These are phyloP conservation scores for Gryllus bimaculatus DNA, from an alignment of 1,140 invertebrate species.

Conservation along the genomic window DNA sequence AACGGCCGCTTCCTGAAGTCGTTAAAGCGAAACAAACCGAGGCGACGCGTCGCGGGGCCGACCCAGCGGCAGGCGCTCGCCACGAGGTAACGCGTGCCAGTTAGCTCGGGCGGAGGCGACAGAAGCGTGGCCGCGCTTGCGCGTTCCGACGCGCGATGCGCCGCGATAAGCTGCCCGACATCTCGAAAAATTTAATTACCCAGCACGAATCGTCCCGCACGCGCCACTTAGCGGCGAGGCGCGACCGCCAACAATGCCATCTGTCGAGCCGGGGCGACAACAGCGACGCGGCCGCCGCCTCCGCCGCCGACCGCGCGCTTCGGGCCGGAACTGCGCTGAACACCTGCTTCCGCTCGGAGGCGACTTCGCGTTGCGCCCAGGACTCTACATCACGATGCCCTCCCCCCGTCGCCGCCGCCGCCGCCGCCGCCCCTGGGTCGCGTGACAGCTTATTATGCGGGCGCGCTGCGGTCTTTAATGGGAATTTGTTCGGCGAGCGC, in stretches of 20 bases:
- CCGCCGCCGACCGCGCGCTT: neutral
- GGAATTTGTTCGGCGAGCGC: neutral
- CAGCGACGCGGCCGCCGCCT: neutral
- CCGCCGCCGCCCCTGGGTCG: neutral
- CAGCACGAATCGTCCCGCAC: neutral
- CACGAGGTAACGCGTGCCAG: no score
- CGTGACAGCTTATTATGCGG: neutral
- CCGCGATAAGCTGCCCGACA: neutral
- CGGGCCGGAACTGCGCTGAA: neutral
- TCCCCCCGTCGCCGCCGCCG: no score
- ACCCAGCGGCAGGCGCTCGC: neutral
- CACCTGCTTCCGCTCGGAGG: neutral
- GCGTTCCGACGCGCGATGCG: neutral
- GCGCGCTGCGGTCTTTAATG: neutral
- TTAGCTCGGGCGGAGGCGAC: neutral
- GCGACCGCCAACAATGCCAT: neutral
- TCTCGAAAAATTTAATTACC: constrained; percentile 1
- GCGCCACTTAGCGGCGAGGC: neutral
- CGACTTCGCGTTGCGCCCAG: neutral
- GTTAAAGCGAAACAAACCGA: neutral
- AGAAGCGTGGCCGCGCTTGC: neutral
- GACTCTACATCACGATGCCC: no score
- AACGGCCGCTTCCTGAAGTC: neutral
- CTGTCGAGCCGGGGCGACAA: neutral
- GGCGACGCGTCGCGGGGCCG: no score